phyloP scores from a whole-genome alignment of 2,888 invertebrate species.

The Poecilobothrus nobilitatus region DNA sequence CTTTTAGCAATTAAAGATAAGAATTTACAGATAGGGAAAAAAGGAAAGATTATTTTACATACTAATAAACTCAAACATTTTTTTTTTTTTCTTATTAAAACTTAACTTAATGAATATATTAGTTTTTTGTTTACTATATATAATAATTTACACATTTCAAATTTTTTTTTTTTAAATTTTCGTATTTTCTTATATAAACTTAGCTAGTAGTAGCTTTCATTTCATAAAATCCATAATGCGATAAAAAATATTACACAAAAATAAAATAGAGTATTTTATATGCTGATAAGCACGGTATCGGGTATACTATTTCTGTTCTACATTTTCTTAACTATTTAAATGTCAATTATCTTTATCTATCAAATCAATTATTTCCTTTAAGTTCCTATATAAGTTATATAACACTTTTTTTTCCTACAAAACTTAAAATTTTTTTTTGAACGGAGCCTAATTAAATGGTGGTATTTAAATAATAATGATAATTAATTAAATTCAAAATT shows the following conservation, averaged over 20 bases:
- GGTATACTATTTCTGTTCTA: too few species aligned
- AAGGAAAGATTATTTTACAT: neutral
- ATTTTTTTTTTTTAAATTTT: neutral
- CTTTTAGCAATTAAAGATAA: too few species aligned
- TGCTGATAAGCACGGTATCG: neutral
- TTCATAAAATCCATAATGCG: neutral
- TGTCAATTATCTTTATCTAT: too few species aligned
- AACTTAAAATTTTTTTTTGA: too few species aligned
- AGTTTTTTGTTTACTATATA: neutral
- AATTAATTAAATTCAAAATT: too few species aligned
- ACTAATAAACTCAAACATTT: neutral
- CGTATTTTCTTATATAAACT: neutral
- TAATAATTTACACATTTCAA: neutral
- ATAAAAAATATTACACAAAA: neutral
- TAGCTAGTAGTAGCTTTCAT: too few species aligned
- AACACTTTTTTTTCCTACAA: too few species aligned
- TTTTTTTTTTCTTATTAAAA: neutral
- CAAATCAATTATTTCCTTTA: too few species aligned
- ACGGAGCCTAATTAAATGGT: too few species aligned
- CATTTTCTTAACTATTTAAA: too few species aligned
- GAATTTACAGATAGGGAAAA: neutral
- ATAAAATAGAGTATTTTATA: neutral
- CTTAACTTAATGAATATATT: neutral
- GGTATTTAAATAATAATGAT: too few species aligned
- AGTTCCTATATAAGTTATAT: too few species aligned